Percentiles rank a stretch among this genome's conserved stretches.
phyloP scores from a whole-genome alignment of 2,888 invertebrate genomes.

The Cephus pulcher region DNA sequence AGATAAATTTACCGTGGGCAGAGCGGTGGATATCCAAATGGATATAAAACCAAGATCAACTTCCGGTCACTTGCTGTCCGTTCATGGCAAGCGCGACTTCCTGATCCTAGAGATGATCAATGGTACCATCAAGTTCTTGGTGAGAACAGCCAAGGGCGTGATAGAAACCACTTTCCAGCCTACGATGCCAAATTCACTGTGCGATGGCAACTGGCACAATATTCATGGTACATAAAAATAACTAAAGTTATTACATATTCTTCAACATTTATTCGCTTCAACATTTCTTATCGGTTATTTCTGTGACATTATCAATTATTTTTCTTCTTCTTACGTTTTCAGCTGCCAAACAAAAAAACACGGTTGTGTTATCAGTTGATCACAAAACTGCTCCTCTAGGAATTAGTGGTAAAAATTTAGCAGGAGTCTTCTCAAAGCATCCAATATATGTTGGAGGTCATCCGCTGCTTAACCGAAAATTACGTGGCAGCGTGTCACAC shows the following conservation, averaged over 20 bases:
- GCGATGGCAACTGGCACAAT: slow-evolving; percentile 96
- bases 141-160: slow-evolving; percentile 83
- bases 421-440: slow-evolving; percentile 83
- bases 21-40: slow-evolving; percentile 82
- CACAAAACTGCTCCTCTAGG: slow-evolving; percentile 80
- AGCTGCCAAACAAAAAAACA: slow-evolving; percentile 91
- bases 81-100: slow-evolving; percentile 86
- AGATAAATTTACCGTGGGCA: slow-evolving; percentile 84
- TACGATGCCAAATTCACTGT: slow-evolving; percentile 77
- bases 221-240: slow-evolving; percentile 74
- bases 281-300: background rate
- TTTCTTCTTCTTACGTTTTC: slow-evolving; percentile 43
- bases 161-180: slow-evolving; percentile 80
- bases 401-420: slow-evolving; percentile 74
- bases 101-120: slow-evolving; percentile 89
- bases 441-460: slow-evolving; percentile 94
- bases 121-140: slow-evolving; percentile 85
- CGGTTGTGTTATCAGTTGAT: slow-evolving; percentile 89
- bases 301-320: background rate
- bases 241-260: background rate
- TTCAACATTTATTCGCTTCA: background rate
- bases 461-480: slow-evolving; percentile 68
- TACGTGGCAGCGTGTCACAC: slow-evolving; percentile 77
- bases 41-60: slow-evolving; percentile 88
- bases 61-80: slow-evolving; percentile 87